These are phyloP conservation scores for Catalaphyllia jardinei DNA, from an alignment of 64 coral and sea anemone genomes.

Conservation along the genomic window DNA sequence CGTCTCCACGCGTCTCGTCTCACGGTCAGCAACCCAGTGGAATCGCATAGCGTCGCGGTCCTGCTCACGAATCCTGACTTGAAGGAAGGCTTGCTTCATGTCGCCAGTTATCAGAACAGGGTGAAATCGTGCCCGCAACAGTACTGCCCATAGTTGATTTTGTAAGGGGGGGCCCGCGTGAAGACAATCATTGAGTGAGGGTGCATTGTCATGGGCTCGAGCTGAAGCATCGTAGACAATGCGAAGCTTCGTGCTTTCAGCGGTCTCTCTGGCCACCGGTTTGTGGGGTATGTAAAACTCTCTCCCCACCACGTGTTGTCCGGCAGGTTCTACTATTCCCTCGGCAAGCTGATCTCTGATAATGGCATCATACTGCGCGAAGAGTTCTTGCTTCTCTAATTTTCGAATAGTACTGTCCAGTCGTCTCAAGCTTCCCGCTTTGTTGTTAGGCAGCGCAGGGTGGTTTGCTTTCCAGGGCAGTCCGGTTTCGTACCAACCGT, in stretches of 20 bases:
- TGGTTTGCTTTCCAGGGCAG: slow-evolving; percentile 30
- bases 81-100: too few species aligned
- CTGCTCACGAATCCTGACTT: too few species aligned
- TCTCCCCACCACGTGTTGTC: background rate
- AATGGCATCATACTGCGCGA: slow-evolving; percentile 27
- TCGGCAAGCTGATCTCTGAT: slow-evolving; percentile 16
- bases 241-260: background rate
- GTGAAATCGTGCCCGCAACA: too few species aligned
- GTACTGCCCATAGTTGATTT: background rate
- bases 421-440: background rate
- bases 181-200: slow-evolving; percentile 51
- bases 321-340: slow-evolving; percentile 8
- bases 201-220: background rate
- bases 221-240: slow-evolving; percentile 17
- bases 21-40: too few species aligned
- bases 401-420: background rate
- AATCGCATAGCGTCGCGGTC: too few species aligned
- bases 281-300: slow-evolving; percentile 20
- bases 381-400: slow-evolving; percentile 22
- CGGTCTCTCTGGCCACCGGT: background rate
- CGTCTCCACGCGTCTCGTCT: too few species aligned
- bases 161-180: slow-evolving; percentile 57
- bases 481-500: slow-evolving; percentile 46
- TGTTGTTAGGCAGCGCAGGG: background rate
- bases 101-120: too few species aligned